phyloP scores from a whole-genome alignment of 2,888 invertebrate species.

The Hetaerina titia region DNA sequence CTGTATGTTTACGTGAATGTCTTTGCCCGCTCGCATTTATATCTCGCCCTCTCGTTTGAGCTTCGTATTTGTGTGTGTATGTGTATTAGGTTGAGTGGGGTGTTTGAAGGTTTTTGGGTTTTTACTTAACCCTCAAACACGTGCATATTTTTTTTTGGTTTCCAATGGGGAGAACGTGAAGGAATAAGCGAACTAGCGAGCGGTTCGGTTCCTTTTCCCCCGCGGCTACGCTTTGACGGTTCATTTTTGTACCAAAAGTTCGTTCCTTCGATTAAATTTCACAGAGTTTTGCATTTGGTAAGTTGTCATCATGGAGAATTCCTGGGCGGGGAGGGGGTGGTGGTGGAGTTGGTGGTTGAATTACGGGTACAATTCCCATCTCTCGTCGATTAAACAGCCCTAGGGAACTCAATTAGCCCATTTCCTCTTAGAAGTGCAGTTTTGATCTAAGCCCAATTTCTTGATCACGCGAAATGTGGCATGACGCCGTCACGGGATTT shows the following conservation, averaged over 20 bases:
- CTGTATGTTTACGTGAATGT: constrained; percentile 32
- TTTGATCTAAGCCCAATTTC: neutral
- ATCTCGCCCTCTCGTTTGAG: constrained; percentile 18
- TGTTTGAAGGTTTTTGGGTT: neutral
- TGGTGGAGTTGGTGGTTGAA: neutral
- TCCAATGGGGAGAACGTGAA: neutral
- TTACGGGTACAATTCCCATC: neutral
- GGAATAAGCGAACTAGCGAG: neutral
- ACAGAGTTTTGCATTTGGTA: constrained; percentile 1
- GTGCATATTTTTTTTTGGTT: neutral
- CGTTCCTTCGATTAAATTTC: neutral
- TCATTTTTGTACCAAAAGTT: neutral
- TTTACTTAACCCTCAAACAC: neutral
- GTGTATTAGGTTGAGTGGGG: neutral
- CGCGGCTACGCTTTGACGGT: neutral
- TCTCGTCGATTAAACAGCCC: neutral
- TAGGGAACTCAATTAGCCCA: neutral
- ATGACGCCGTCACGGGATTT: neutral
- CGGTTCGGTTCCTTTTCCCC: neutral
- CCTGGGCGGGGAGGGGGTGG: neutral
- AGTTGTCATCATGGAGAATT: neutral
- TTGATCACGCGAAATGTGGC: neutral
- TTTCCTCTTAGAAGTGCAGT: neutral
- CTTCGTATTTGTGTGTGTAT: neutral
- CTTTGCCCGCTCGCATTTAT: constrained; percentile 39